These are phyloP conservation scores for Torymus tubicola DNA, from an alignment of 2,888 invertebrate genomes.

Conservation along the genomic window DNA sequence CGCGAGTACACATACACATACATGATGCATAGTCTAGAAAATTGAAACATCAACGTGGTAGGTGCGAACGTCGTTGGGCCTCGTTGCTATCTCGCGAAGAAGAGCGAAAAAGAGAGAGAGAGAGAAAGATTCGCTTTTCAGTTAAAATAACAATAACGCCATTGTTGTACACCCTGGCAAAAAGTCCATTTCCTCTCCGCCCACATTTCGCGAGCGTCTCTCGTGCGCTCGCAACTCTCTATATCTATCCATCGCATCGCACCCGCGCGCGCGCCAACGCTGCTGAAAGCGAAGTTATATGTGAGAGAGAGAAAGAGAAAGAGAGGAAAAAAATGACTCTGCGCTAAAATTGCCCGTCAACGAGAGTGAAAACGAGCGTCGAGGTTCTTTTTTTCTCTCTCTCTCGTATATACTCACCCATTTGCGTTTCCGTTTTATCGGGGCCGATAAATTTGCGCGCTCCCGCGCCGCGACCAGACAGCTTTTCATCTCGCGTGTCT, in stretches of 20 bases:
- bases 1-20: not conserved
- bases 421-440: conserved; percentile 35
- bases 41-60: conserved; percentile 1
- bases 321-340: conserved; percentile 33
- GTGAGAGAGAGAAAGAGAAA: not conserved
- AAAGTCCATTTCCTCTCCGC: conserved; percentile 25
- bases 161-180: conserved; percentile 31
- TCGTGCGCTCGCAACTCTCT: not conserved
- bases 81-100: not conserved
- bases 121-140: conserved; percentile 2
- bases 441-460: not conserved
- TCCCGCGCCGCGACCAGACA: not conserved
- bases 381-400: not conserved
- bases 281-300: conserved; percentile 16
- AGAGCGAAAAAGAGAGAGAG: not conserved
- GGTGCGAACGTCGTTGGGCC: not conserved
- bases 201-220: conserved; percentile 4
- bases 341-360: conserved; percentile 34
- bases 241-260: conserved; percentile 34
- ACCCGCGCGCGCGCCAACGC: not conserved
- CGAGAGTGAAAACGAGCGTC: conserved; percentile 45
- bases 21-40: not conserved
- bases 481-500: too few species aligned
- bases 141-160: conserved; percentile 50
- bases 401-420: not conserved